A percentile compares a stretch with the other conserved stretches of the same genome.
Evolutionary conservation across 2,888 invertebrate genomes (phyloP).

Genomic region (Leptinotarsa peninsularis): DNA sequence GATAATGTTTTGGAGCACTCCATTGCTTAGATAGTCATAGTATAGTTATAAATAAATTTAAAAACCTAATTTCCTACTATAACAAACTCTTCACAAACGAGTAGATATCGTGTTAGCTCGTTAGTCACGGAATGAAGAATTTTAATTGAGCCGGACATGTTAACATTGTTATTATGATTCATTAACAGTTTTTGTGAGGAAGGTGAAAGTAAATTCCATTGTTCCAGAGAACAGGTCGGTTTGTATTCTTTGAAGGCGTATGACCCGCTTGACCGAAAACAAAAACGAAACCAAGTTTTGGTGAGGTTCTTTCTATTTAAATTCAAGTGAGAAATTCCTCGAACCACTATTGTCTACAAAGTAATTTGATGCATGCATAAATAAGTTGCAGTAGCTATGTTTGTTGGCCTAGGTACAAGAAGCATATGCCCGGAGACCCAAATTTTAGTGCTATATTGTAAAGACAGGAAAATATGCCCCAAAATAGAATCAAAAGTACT

Average conservation of each 20-base stretch:
- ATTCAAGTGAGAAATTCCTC: too few relatives aligned
- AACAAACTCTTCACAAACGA: background rate
- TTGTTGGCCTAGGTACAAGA: too few relatives aligned
- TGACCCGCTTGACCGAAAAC: slow-evolving; percentile 7
- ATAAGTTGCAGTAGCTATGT: too few relatives aligned
- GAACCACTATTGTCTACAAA: too few relatives aligned
- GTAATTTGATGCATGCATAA: too few relatives aligned
- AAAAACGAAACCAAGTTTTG: background rate
- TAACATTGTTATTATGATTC: slow-evolving; percentile 20
- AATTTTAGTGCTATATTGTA: too few relatives aligned
- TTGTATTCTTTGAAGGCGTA: background rate
- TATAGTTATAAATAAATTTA: too few relatives aligned
- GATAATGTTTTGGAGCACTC: too few relatives aligned
- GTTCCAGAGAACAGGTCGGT: background rate
- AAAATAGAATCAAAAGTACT: too few relatives aligned
- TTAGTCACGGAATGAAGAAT: slow-evolving; percentile 10
- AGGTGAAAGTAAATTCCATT: slow-evolving; percentile 19
- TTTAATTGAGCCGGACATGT: slow-evolving; percentile 27
- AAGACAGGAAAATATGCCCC: too few relatives aligned
- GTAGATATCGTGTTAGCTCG: background rate
- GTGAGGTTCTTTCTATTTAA: background rate
- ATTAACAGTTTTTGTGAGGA: slow-evolving; percentile 8
- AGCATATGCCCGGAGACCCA: too few relatives aligned
- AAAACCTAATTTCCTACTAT: background rate
- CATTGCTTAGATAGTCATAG: too few relatives aligned